A percentile compares a stretch with the other conserved stretches of the same genome.
phyloP scores from a whole-genome alignment of 2,113 vertebrate species.

The Boulengeromyrus knoepffleri region DNA sequence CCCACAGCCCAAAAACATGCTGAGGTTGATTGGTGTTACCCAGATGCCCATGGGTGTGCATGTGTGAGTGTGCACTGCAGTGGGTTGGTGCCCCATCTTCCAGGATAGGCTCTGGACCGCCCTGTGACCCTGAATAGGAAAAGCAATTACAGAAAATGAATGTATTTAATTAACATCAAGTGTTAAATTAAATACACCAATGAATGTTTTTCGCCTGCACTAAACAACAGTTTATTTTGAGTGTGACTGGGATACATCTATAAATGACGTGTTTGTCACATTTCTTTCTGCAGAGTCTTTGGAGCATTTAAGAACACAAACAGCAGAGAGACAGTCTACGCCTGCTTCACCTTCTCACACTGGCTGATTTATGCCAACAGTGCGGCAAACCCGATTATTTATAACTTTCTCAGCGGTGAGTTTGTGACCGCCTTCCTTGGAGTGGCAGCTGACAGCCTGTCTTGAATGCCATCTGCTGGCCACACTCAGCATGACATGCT shows the following conservation, averaged over 20 bases:
- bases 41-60: not conserved
- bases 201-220: not conserved
- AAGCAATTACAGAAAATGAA: no score
- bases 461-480: not conserved
- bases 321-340: constrained; percentile 88
- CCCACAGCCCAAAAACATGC: no score
- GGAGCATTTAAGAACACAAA: constrained; percentile 81
- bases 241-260: no score
- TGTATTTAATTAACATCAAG: not conserved
- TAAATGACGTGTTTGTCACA: not conserved
- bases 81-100: not conserved
- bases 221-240: not conserved
- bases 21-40: not conserved
- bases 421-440: constrained; percentile 19
- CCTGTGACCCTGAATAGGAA: no score
- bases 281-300: constrained; percentile 71
- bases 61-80: not conserved
- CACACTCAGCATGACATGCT: not conserved
- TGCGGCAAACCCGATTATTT: constrained; percentile 95
- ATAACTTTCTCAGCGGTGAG: constrained; percentile 97
- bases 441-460: not conserved
- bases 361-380: constrained; percentile 98
- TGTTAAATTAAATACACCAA: not conserved
- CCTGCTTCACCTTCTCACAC: constrained; percentile 94
- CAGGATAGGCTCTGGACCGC: no score